These are phyloP conservation scores for Neolamprologus devosi DNA, from an alignment of 2,113 vertebrate species.

Conservation along the genomic window DNA sequence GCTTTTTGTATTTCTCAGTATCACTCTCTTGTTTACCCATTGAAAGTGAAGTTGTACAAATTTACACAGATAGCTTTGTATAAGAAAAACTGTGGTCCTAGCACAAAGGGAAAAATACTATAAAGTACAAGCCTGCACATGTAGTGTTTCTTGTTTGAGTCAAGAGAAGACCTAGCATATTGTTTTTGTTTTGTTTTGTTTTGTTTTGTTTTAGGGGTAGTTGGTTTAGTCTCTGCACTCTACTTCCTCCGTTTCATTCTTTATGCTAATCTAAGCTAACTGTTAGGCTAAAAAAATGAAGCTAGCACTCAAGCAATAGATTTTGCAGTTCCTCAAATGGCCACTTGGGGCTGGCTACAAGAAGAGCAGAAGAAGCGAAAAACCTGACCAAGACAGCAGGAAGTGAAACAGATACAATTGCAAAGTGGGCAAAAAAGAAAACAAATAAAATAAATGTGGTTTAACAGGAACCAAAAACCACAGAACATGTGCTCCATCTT, in stretches of 20 bases:
- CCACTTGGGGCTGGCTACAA: not conserved
- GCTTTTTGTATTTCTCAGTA: not conserved
- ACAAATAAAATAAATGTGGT: not conserved
- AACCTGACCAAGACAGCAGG: not conserved
- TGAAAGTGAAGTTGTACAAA: not conserved
- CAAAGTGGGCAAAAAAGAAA: not conserved
- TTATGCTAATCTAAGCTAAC: not conserved
- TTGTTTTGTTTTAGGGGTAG: not conserved
- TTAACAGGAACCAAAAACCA: not conserved
- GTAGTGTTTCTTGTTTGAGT: not conserved
- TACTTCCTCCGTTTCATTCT: not conserved
- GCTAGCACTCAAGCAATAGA: not conserved
- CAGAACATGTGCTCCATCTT: not conserved
- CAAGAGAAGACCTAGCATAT: not conserved
- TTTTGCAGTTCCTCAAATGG: not conserved
- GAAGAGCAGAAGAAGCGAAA: not conserved
- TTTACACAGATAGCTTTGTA: not conserved
- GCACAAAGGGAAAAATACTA: not conserved
- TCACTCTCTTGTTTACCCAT: not conserved
- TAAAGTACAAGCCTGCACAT: not conserved
- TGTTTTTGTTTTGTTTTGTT: not conserved
- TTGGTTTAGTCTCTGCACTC: not conserved
- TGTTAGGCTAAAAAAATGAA: not conserved
- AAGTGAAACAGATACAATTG: not conserved
- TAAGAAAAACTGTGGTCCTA: not conserved